Conservation (phyloP, 2,888 invertebrate species). For the Copidosoma aretas region DNA sequence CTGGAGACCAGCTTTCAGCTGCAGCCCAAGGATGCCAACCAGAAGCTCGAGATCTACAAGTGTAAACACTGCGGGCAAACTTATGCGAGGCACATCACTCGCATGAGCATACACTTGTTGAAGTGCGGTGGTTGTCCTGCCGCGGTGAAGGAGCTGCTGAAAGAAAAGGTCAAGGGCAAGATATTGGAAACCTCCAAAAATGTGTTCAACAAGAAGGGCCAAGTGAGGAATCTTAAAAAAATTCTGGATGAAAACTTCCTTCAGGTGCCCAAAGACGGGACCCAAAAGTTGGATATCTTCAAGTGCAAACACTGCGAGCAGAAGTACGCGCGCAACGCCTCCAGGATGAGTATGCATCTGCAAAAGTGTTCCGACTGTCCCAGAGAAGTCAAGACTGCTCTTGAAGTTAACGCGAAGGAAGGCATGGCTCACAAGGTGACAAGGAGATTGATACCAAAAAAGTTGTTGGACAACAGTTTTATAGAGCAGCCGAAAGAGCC, state of each 20-base stretch:
- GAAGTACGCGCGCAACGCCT: constrained; percentile 40
- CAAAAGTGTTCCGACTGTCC: constrained; percentile 37
- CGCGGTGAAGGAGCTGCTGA: constrained; percentile 31
- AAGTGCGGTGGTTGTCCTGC: constrained; percentile 37
- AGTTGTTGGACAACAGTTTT: constrained; percentile 36
- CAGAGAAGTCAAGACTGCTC: constrained; percentile 33
- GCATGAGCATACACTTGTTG: constrained; percentile 39
- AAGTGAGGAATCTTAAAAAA: constrained; percentile 38
- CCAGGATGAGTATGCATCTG: constrained; percentile 39
- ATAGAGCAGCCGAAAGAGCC: constrained; percentile 39
- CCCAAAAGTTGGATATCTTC: constrained; percentile 38
- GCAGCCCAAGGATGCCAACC: constrained; percentile 38
- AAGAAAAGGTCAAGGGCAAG: constrained; percentile 37
- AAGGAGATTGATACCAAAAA: constrained; percentile 36
- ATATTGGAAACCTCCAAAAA: constrained; percentile 38
- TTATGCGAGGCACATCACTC: constrained; percentile 38
- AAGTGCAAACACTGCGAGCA: constrained; percentile 41
- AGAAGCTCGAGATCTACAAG: constrained; percentile 40
- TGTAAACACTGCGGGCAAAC: constrained; percentile 39
- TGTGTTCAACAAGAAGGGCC: constrained; percentile 37
- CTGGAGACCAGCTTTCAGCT: constrained; percentile 36
- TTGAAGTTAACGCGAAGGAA: constrained; percentile 36
- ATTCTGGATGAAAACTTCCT: constrained; percentile 39
- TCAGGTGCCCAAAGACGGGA: constrained; percentile 32
- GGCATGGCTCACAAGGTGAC: constrained; percentile 32